phyloP scores from a whole-genome alignment of 2,113 vertebrate genomes.

The Camarhynchus parvulus region DNA sequence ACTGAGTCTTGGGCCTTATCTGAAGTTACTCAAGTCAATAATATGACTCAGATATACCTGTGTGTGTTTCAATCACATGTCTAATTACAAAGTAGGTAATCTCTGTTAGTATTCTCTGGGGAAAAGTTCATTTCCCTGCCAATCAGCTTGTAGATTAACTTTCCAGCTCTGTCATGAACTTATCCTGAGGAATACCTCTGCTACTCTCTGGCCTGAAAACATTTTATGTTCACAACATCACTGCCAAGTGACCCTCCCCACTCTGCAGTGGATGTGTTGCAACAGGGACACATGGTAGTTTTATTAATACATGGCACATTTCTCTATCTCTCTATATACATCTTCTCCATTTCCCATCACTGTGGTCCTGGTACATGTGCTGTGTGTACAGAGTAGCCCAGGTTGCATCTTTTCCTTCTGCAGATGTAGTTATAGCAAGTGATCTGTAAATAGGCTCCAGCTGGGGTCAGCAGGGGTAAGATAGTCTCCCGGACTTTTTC shows the following conservation, averaged over 20 bases:
- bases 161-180: background rate
- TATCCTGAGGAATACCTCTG: background rate
- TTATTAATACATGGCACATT: background rate
- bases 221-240: background rate
- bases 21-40: background rate
- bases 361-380: background rate
- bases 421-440: background rate
- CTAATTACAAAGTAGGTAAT: constrained; percentile 9
- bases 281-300: background rate
- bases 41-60: background rate
- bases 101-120: background rate
- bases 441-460: background rate
- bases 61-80: background rate
- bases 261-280: background rate
- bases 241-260: background rate
- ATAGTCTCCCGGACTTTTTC: background rate
- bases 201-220: background rate
- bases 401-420: background rate
- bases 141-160: background rate
- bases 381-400: background rate
- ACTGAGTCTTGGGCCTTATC: background rate
- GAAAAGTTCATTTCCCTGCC: background rate
- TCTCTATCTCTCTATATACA: background rate
- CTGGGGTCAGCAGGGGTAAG: background rate
- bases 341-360: background rate